These are phyloP conservation scores for Zygogramma bicolorata DNA, from an alignment of 2,888 invertebrate species.

Conservation along the genomic window DNA sequence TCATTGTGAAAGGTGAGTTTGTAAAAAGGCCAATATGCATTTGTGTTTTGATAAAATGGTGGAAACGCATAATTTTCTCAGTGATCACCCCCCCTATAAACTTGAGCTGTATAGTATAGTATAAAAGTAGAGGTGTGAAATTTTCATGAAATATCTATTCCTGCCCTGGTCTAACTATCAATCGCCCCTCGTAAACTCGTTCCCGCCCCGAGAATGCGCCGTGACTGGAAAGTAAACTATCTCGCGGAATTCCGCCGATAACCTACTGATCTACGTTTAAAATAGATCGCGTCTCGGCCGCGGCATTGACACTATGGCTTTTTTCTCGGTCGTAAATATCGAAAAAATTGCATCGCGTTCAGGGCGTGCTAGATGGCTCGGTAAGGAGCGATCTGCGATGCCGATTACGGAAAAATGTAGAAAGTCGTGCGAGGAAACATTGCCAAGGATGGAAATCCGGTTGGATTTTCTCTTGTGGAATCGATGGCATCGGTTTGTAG, in stretches of 20 bases:
- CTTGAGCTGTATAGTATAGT: too few species aligned
- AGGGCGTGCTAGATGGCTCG: slow-evolving; percentile 25
- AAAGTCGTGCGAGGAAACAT: slow-evolving; percentile 3
- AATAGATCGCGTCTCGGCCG: slow-evolving; percentile 17
- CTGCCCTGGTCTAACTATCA: not conserved
- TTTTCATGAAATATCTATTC: too few species aligned
- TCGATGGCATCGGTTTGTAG: too few species aligned
- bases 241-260: slow-evolving; percentile 9
- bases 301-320: slow-evolving; percentile 31
- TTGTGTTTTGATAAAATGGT: too few species aligned
- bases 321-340: not conserved
- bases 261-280: slow-evolving; percentile 33
- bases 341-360: slow-evolving; percentile 4
- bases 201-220: not conserved
- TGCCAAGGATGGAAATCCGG: too few species aligned
- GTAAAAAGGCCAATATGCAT: too few species aligned
- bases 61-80: too few species aligned
- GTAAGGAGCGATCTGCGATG: slow-evolving; percentile 18
- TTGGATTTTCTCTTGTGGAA: too few species aligned
- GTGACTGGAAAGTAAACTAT: not conserved
- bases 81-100: too few species aligned
- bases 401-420: slow-evolving; percentile 10
- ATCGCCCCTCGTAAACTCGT: not conserved
- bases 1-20: too few species aligned
- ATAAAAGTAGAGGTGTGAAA: too few species aligned